A percentile compares a stretch with the other conserved stretches of the same genome.
Evolutionary conservation across 1,140 invertebrate genomes (phyloP).

Genomic region (Phenacoccus solenopsis): DNA sequence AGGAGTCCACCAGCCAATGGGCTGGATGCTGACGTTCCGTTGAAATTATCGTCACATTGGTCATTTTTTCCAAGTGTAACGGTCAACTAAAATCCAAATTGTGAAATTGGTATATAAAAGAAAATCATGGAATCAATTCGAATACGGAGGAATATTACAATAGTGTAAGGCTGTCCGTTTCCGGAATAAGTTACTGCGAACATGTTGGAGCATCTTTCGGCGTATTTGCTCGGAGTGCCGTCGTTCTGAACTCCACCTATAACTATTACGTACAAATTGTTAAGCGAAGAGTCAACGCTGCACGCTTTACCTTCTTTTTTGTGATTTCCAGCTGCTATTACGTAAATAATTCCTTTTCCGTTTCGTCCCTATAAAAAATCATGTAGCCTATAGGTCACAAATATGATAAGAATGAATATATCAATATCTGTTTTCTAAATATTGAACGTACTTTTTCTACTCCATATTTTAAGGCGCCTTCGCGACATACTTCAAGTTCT

Average conservation of each 20-base stretch:
- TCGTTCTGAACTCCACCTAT: slow-evolving; percentile 76
- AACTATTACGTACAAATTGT: slow-evolving; percentile 72
- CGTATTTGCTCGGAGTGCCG: slow-evolving; percentile 75
- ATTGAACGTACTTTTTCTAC: not conserved
- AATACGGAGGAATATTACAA: slow-evolving; percentile 43
- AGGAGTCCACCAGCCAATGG: slow-evolving; percentile 75
- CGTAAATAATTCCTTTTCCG: slow-evolving; percentile 74
- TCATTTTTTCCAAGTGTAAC: slow-evolving; percentile 64
- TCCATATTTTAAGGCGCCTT: not conserved
- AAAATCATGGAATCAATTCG: not conserved
- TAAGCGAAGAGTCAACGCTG: slow-evolving; percentile 79
- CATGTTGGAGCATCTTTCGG: slow-evolving; percentile 75
- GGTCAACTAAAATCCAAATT: slow-evolving; percentile 27
- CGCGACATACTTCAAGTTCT: too few relatives aligned
- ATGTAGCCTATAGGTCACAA: too few relatives aligned
- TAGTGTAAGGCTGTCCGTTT: slow-evolving; percentile 66
- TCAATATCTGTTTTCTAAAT: too few relatives aligned
- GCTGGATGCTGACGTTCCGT: slow-evolving; percentile 72
- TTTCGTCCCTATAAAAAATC: slow-evolving; percentile 63
- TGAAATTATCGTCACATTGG: slow-evolving; percentile 60
- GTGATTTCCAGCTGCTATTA: slow-evolving; percentile 89
- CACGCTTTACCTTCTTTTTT: slow-evolving; percentile 73
- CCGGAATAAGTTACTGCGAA: slow-evolving; percentile 82
- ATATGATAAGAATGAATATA: too few relatives aligned
- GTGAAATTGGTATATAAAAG: not conserved